Percentiles rank a stretch among this genome's conserved stretches.
phyloP scores from a whole-genome alignment of 2,797 vertebrate genomes.

The Acrossocheilus fasciatus region DNA sequence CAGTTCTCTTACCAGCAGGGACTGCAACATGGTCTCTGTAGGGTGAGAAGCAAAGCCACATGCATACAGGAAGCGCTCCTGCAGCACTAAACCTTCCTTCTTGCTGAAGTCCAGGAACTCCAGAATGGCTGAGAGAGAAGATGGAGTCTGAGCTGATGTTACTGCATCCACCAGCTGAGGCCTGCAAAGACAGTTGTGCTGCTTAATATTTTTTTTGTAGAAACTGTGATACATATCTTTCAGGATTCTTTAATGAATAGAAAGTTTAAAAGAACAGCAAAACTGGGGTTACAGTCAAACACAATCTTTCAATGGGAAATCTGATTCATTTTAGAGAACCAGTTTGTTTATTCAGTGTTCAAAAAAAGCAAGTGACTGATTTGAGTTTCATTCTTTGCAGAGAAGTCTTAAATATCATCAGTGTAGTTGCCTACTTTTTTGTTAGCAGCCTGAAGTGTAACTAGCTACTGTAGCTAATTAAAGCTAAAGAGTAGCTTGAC shows the following conservation, averaged over 20 bases:
- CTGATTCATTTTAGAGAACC: not conserved
- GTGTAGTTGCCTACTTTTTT: not conserved
- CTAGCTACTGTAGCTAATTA: not conserved
- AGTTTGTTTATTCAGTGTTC: not conserved
- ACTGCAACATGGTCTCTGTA: constrained; percentile 85
- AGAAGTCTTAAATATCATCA: not conserved
- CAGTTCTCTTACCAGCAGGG: constrained; percentile 85
- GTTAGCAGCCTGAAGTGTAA: not conserved
- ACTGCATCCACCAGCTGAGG: constrained; percentile 94
- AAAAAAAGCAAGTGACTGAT: not conserved
- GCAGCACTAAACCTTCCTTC: constrained; percentile 80
- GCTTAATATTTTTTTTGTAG: not conserved
- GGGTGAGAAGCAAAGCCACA: constrained; percentile 95
- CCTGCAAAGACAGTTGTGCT: constrained; percentile 69
- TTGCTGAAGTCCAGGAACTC: constrained; percentile 94
- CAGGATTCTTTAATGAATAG: not conserved
- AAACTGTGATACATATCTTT: not conserved
- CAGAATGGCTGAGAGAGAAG: constrained; percentile 88
- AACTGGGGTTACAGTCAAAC: not conserved
- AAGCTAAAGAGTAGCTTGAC: not conserved
- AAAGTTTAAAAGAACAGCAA: not conserved
- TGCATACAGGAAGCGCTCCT: constrained; percentile 96
- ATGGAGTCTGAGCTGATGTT: constrained; percentile 91
- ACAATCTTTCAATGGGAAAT: not conserved
- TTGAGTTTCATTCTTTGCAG: not conserved